Conservation (phyloP, 2,113 vertebrate species). For the Progne subis region DNA sequence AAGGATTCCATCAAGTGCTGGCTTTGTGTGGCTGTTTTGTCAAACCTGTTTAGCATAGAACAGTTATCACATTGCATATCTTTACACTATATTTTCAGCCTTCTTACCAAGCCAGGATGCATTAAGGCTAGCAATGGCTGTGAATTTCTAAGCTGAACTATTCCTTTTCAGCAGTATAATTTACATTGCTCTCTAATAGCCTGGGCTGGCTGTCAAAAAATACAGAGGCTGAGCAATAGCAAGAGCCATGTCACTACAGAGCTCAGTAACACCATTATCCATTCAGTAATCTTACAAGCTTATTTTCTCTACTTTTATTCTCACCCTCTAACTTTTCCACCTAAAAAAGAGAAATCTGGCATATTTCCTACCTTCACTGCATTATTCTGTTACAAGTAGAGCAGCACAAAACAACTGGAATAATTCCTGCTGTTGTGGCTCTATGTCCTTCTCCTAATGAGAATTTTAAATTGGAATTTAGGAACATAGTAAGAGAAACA, state of each 20-base stretch:
- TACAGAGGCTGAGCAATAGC: not conserved
- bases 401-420: not conserved
- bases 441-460: not conserved
- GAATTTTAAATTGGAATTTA: not conserved
- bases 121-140: not conserved
- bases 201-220: not conserved
- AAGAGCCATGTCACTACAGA: not conserved
- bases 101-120: not conserved
- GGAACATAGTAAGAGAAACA: not conserved
- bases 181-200: not conserved
- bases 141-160: not conserved
- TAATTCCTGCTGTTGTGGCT: not conserved
- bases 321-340: not conserved
- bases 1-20: not conserved
- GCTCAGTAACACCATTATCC: not conserved
- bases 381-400: not conserved
- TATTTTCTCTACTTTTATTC: not conserved
- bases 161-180: not conserved
- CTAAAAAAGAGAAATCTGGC: not conserved
- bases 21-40: not conserved
- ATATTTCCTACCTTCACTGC: not conserved
- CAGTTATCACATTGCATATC: not conserved
- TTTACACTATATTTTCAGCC: not conserved
- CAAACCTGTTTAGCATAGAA: not conserved
- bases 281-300: not conserved